phyloP scores from a whole-genome alignment of 1,140 invertebrate genomes.

The Ostrea edulis region DNA sequence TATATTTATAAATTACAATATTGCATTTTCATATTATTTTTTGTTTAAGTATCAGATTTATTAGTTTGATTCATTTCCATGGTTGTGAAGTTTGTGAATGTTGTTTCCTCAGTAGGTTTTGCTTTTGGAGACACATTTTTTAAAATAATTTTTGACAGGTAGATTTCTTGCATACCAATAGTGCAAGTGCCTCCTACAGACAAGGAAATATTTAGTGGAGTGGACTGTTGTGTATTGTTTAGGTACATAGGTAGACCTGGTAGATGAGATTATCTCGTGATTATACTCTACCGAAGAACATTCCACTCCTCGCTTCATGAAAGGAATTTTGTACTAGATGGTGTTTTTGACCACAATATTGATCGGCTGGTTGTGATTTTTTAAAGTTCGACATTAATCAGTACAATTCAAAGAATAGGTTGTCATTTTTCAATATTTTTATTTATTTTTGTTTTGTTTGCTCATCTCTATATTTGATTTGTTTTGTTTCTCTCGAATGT shows the following conservation, averaged over 20 bases:
- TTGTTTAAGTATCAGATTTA: background rate
- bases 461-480: background rate
- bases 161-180: background rate
- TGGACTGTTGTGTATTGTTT: background rate
- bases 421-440: background rate
- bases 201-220: background rate
- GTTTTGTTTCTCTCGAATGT: background rate
- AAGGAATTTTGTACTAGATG: too few relatives aligned
- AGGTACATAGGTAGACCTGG: background rate
- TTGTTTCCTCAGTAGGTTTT: background rate
- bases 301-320: too few relatives aligned
- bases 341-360: too few relatives aligned
- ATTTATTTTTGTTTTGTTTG: background rate
- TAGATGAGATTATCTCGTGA: too few relatives aligned
- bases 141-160: background rate
- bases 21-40: background rate
- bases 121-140: background rate
- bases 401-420: background rate
- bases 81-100: background rate
- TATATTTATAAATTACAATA: too few relatives aligned
- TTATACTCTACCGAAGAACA: too few relatives aligned
- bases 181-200: background rate
- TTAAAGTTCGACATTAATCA: background rate
- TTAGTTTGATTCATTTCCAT: background rate
- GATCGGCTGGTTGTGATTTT: background rate